A percentile compares a stretch with the other conserved stretches of the same genome.
These are phyloP conservation scores for Dysidea cf. avara DNA, from an alignment of 37 sponge, comb jelly and placozoan genomes.

Conservation along the genomic window DNA sequence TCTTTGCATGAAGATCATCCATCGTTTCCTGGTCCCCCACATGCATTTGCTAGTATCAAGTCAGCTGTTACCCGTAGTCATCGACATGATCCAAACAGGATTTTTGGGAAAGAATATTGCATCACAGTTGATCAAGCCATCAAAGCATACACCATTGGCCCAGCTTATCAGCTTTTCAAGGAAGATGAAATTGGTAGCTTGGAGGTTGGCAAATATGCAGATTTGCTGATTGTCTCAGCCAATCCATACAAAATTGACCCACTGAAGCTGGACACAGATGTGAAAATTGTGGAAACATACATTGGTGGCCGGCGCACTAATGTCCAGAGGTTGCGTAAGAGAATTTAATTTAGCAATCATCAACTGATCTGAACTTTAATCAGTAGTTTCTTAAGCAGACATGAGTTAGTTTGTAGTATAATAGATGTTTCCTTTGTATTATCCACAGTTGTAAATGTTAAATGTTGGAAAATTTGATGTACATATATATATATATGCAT, in stretches of 20 bases:
- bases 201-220: constrained; percentile 73
- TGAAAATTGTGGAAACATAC: constrained; percentile 44
- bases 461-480: too few species aligned
- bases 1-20: constrained; percentile 62
- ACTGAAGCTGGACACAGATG: constrained; percentile 16
- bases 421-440: too few species aligned
- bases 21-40: constrained; percentile 19
- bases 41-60: constrained; percentile 33
- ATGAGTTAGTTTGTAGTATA: too few species aligned
- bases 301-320: constrained; percentile 34
- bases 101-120: constrained; percentile 18
- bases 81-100: background rate
- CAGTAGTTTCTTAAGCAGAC: too few species aligned
- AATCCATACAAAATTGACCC: constrained; percentile 47
- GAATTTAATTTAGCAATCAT: too few species aligned
- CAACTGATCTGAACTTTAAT: too few species aligned
- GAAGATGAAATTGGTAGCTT: constrained; percentile 62
- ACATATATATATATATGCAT: too few species aligned
- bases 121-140: constrained; percentile 46
- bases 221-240: constrained; percentile 51
- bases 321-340: too few species aligned
- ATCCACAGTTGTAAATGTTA: too few species aligned
- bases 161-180: constrained; percentile 60
- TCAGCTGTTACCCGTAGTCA: constrained; percentile 38
- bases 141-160: constrained; percentile 59